phyloP scores from a whole-genome alignment of 1,140 invertebrate genomes.

The Potamilus streckersoni region DNA sequence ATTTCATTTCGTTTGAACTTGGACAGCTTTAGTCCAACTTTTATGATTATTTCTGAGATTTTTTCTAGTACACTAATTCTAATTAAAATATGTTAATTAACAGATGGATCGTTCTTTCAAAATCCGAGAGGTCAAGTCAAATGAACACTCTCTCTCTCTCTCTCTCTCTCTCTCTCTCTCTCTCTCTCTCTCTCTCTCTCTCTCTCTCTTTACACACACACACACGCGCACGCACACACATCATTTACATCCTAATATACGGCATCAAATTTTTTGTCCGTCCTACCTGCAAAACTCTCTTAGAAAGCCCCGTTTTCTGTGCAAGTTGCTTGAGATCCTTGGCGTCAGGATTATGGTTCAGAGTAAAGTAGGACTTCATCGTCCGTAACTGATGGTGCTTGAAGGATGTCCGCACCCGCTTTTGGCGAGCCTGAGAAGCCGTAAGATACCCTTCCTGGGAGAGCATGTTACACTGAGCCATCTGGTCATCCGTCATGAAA shows the following conservation, averaged over 20 bases:
- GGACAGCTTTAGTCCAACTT: too few relatives aligned
- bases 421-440: constrained; percentile 72
- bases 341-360: constrained; percentile 98
- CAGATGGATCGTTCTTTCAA: too few relatives aligned
- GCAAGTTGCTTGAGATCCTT: constrained; percentile 97
- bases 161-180: background rate
- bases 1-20: too few relatives aligned
- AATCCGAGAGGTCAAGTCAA: background rate
- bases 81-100: too few relatives aligned
- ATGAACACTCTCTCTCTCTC: background rate
- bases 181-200: too few relatives aligned
- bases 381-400: constrained; percentile 96
- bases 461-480: constrained; percentile 10
- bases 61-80: too few relatives aligned
- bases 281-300: constrained; percentile 95
- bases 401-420: constrained; percentile 95
- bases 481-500: constrained; percentile 21
- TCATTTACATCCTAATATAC: background rate
- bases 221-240: background rate
- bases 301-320: constrained; percentile 96
- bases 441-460: constrained; percentile 28
- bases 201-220: background rate
- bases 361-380: constrained; percentile 98
- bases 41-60: too few relatives aligned
- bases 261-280: background rate